phyloP scores from a whole-genome alignment of 1,140 invertebrate genomes.

The Ips typographus region DNA sequence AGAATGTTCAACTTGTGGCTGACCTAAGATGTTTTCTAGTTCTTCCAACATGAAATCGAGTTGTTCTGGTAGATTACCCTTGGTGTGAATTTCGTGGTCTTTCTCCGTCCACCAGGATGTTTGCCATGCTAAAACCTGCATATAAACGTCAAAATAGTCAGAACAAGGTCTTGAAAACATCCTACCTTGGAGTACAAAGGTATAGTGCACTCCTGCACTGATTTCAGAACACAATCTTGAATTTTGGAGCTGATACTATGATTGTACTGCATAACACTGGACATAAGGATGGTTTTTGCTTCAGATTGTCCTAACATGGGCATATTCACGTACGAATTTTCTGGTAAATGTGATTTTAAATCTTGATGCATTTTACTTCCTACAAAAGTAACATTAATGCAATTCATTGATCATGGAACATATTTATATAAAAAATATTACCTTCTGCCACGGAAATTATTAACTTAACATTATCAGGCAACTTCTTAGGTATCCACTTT shows the following conservation, averaged over 20 bases:
- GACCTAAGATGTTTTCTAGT: conserved; percentile 66
- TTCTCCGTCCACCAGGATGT: conserved; percentile 62
- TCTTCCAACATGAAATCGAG: conserved; percentile 63
- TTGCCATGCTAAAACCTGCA: conserved; percentile 66
- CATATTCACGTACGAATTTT: conserved; percentile 53
- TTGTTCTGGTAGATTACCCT: conserved; percentile 61
- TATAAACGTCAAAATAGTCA: neutral
- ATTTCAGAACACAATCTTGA: conserved; percentile 60
- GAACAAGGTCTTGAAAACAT: neutral
- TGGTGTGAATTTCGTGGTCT: conserved; percentile 53
- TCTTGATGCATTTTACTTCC: conserved; percentile 51
- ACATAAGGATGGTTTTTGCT: conserved; percentile 57
- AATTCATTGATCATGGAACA: neutral
- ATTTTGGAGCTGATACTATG: conserved; percentile 63
- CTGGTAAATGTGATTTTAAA: conserved; percentile 52
- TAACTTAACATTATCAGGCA: conserved; percentile 71
- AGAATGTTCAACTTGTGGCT: conserved; percentile 58
- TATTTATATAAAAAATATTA: neutral
- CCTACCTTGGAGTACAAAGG: conserved; percentile 67
- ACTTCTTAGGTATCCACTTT: conserved; percentile 67
- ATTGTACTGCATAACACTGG: conserved; percentile 62
- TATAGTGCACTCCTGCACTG: conserved; percentile 63
- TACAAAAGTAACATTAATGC: conserved; percentile 4
- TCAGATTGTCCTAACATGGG: conserved; percentile 55
- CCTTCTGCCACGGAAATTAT: conserved; percentile 69